phyloP scores from a whole-genome alignment of 2,888 invertebrate genomes.

The Oxyteleia sp. region DNA sequence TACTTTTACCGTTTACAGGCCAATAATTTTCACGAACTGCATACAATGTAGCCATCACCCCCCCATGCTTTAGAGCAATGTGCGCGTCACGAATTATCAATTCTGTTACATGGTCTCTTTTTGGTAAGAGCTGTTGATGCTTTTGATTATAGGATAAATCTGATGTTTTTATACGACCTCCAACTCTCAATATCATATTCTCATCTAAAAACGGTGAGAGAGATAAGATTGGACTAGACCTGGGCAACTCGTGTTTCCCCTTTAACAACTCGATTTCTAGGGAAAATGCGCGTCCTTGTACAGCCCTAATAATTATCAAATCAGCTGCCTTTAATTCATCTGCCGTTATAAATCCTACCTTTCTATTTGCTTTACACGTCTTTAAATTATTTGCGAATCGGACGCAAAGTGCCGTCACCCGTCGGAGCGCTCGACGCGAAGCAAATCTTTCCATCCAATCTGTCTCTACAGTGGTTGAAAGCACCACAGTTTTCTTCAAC shows the following conservation, averaged over 20 bases:
- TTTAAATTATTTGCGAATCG: slow-evolving; percentile 20
- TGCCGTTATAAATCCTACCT: background rate
- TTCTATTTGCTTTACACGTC: background rate
- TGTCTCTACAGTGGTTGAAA: background rate
- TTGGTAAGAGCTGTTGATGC: background rate
- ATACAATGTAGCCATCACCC: too few species aligned
- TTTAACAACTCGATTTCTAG: background rate
- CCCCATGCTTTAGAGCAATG: background rate
- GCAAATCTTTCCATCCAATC: slow-evolving; percentile 19
- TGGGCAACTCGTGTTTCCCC: background rate
- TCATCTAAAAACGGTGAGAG: background rate
- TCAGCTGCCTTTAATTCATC: background rate
- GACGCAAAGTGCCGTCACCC: background rate
- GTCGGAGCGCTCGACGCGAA: slow-evolving; percentile 5
- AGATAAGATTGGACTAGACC: background rate
- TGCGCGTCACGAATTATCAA: background rate
- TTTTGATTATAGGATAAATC: background rate
- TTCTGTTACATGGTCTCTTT: background rate
- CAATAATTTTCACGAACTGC: too few species aligned
- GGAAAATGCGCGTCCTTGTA: background rate
- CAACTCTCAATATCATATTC: background rate
- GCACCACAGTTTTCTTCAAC: background rate
- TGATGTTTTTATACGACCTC: slow-evolving; percentile 8
- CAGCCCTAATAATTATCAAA: background rate
- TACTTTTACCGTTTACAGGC: too few species aligned